Conservation (phyloP, 2,113 vertebrate species). For the Columba janthina region DNA sequence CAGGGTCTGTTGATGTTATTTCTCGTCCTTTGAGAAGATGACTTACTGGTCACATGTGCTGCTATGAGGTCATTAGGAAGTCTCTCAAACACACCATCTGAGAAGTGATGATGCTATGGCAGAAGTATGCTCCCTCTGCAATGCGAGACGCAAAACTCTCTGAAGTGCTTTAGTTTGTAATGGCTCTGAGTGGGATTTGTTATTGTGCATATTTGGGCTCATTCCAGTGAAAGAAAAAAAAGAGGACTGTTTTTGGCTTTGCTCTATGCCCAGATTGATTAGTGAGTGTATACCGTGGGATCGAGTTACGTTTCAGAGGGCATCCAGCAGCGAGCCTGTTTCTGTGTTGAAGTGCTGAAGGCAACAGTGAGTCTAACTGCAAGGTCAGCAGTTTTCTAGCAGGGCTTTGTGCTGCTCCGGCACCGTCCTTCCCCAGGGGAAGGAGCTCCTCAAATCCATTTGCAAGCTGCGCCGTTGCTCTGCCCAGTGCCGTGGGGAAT, state of each 20-base stretch:
- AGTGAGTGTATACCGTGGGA: not conserved
- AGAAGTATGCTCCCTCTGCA: constrained; percentile 54
- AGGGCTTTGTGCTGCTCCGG: not conserved
- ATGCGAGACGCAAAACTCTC: constrained; percentile 13
- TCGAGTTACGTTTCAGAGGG: constrained; percentile 32
- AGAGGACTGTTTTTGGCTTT: not conserved
- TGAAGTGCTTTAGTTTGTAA: constrained; percentile 12
- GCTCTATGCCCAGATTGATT: constrained; percentile 8
- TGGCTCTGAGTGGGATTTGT: constrained; percentile 23
- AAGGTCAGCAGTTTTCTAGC: constrained; percentile 34
- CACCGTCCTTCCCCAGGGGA: not conserved
- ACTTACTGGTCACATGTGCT: constrained; percentile 69
- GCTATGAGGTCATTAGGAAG: constrained; percentile 68
- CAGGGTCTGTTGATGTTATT: constrained; percentile 64
- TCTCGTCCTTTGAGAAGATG: constrained; percentile 62
- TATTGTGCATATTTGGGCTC: constrained; percentile 46
- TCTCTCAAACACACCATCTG: constrained; percentile 43
- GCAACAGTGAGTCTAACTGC: not conserved
- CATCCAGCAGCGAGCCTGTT: constrained; percentile 18
- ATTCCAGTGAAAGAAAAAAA: not conserved
- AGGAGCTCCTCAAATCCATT: not conserved
- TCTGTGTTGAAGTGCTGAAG: not conserved
- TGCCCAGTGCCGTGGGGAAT: accelerated
- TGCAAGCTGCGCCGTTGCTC: not conserved
- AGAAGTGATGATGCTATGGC: constrained; percentile 47